Percentiles rank a stretch among this genome's conserved stretches.
These are phyloP conservation scores for Leptinotarsa rubiginosa DNA, from an alignment of 2,888 invertebrate genomes.

Conservation along the genomic window DNA sequence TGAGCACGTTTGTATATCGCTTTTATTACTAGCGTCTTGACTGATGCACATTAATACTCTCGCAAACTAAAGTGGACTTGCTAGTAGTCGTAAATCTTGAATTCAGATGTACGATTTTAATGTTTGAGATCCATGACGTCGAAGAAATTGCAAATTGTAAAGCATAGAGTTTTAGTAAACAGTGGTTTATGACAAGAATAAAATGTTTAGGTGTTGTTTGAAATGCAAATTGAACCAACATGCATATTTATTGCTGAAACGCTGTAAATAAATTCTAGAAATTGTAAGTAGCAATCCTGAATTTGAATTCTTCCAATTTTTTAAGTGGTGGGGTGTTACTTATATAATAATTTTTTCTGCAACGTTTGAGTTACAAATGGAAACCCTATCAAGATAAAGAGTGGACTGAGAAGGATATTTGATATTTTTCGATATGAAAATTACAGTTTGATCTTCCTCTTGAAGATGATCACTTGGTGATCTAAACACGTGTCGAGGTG, in stretches of 20 bases:
- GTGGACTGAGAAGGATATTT: no score
- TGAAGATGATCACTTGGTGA: no score
- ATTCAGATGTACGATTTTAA: constrained; percentile 19
- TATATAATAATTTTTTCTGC: no score
- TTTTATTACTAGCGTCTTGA: constrained; percentile 8
- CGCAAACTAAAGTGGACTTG: constrained; percentile 12
- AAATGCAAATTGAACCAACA: constrained; percentile 20
- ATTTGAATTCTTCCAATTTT: no score
- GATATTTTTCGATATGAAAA: no score
- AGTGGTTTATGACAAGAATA: constrained; percentile 21
- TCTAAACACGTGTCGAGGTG: no score
- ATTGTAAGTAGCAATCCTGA: no score
- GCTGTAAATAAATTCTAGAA: no score
- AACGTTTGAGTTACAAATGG: no score
- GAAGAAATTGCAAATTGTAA: constrained; percentile 27
- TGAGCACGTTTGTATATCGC: constrained; percentile 1
- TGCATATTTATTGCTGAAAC: constrained; percentile 13
- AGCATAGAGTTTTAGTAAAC: constrained; percentile 16
- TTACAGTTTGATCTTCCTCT: no score
- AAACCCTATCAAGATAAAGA: no score
- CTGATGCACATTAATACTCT: constrained; percentile 8
- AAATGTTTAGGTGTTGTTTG: constrained; percentile 26
- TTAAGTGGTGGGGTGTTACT: no score
- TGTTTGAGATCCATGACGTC: constrained; percentile 14
- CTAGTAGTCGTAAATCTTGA: constrained; percentile 25